A percentile compares a stretch with the other conserved stretches of the same genome.
These are phyloP conservation scores for Coptodon bakossiorum DNA, from an alignment of 2,113 vertebrate species.

Conservation along the genomic window DNA sequence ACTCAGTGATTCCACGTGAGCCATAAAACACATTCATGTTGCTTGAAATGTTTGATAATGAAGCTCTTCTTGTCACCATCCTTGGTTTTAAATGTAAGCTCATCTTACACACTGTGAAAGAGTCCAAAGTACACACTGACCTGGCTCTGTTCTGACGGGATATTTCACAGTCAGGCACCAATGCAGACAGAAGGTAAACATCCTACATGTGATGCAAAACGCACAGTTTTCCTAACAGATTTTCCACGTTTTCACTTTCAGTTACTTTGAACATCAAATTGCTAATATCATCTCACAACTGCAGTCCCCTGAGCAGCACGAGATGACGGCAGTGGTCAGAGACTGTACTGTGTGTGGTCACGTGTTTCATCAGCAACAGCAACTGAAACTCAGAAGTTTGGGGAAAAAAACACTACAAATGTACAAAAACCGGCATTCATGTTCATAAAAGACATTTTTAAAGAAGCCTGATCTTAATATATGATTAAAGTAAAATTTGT, in stretches of 20 bases:
- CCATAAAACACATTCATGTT: conserved; percentile 3
- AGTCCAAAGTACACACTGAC: background rate
- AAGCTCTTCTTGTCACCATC: background rate
- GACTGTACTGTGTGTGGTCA: background rate
- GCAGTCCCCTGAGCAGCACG: background rate
- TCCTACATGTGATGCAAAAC: background rate
- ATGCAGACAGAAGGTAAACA: background rate
- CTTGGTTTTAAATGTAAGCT: background rate
- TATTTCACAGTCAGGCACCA: background rate
- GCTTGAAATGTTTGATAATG: background rate
- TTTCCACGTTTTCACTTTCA: background rate
- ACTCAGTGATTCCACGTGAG: background rate
- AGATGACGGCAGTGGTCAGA: background rate
- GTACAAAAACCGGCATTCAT: background rate
- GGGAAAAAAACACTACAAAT: background rate
- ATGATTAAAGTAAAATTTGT: background rate
- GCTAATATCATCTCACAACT: background rate
- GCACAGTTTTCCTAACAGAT: background rate
- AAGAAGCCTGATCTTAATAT: background rate
- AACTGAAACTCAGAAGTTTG: background rate
- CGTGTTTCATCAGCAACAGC: background rate
- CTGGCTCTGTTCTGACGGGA: background rate
- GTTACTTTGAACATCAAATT: background rate
- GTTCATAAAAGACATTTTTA: background rate
- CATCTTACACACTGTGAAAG: background rate